Base-by-base conservation (phyloP, 1,140 invertebrate genomes). In the Zaprionus vittiger region DNA sequence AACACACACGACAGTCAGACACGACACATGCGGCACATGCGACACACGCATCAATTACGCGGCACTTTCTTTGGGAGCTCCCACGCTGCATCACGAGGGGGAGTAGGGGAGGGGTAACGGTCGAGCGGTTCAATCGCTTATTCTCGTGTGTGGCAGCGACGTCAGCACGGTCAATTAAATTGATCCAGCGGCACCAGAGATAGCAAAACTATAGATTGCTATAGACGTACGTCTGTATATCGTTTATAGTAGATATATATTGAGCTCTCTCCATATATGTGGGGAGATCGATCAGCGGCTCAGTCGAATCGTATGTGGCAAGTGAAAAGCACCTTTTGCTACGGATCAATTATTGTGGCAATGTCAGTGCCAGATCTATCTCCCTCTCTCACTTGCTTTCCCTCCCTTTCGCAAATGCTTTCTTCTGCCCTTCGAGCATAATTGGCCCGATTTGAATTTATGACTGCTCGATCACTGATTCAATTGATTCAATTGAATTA, bases 401-500 rank as follows among this genome's bases (percentile, higher is more conserved):
- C 14, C 69, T 59, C 54, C 24, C 47, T 59, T 26, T 52, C 47
- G 24, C 38, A n/a, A 15, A 41, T 2, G 15, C 15, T n/a, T 15
- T 52, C 47, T 17, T 67, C 54, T 72, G 66, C 54, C 37, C 52
- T 59, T 60, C n/a, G 9, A 64, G 78, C 82, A 84, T 84, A 84
- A 85, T 86, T 84, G 83, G 82, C 62, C 67, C 71, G 82, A 84
- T 84, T 84, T 81, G 56, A 81, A 85, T 86, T 84, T 84, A 83
- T 76, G 82, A 81, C 59, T 77, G 74, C 44, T 47, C 71, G 52
- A 59, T 64, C 67, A 76, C 60, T 79, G 83, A 86, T 86, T 85
- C 82, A 85, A 85, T 86, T 85, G 82, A 85, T 47, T 85, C 79
- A 85, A 85, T 85, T 85, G 72, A 81, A 79, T 61, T 73, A 73